These are phyloP conservation scores for Pandemis cinnamomeana DNA, from an alignment of 2,888 invertebrate species.

Conservation along the genomic window DNA sequence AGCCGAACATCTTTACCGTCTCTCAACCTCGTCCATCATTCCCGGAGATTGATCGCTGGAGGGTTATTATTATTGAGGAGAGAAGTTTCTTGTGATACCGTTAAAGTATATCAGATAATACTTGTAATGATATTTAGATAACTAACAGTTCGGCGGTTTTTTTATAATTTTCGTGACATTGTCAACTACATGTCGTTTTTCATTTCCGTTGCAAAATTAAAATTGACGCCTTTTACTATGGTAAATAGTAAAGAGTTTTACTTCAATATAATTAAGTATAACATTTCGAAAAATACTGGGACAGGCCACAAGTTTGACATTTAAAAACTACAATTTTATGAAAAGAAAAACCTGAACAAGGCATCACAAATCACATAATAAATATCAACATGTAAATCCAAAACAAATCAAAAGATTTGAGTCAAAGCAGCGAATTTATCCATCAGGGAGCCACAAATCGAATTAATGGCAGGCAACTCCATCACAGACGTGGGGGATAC, in stretches of 20 bases:
- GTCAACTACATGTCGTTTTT: too few relatives aligned
- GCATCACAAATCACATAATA: too few relatives aligned
- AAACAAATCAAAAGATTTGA: background rate
- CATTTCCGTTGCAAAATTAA: too few relatives aligned
- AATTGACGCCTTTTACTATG: too few relatives aligned
- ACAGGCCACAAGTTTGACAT: too few relatives aligned
- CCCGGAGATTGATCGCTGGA: background rate
- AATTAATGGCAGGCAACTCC: constrained; percentile 26
- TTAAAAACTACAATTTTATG: too few relatives aligned
- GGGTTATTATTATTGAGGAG: constrained; percentile 3
- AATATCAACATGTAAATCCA: background rate
- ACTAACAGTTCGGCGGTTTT: too few relatives aligned
- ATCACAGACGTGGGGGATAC: constrained; percentile 11
- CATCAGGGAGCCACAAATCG: background rate
- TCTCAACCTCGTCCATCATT: constrained; percentile 7
- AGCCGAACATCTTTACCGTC: constrained; percentile 1
- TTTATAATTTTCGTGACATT: too few relatives aligned
- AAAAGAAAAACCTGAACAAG: too few relatives aligned
- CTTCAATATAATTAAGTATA: too few relatives aligned
- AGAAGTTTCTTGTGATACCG: background rate
- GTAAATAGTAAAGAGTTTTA: too few relatives aligned
- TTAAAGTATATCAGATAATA: background rate
- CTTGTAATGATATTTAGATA: background rate
- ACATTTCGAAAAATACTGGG: too few relatives aligned
- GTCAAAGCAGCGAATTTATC: background rate